Base-by-base conservation (phyloP, 2,888 invertebrate species). In the Chironomus riparius region DNA sequence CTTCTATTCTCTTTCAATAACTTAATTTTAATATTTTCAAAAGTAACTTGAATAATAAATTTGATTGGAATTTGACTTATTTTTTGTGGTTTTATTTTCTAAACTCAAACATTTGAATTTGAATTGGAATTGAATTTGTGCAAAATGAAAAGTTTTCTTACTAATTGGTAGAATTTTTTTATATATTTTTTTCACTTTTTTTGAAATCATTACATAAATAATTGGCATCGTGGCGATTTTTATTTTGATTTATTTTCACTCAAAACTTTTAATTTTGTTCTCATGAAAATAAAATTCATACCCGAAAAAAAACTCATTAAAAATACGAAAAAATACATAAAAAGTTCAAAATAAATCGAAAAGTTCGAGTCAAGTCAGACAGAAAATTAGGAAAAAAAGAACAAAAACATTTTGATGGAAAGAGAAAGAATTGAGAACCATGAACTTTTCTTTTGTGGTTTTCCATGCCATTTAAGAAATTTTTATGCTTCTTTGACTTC, bases 361-460 rank as follows among this genome's bases (percentile, higher is more conserved):
- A 71, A 56, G 50, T 71, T 71, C 22, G 71, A 71, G 56, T 71
- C 71, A 71, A 71, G 71, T 71, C 71, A 71, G 71, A 71, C 71
- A 38, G 56, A 56, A 56, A 56, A 56, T 56, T 56, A 56, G 56
- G 18, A 56, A 56, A 56, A 18, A 56, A 5, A 7, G 6, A 50
- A 4, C 38, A 7, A 38, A 38, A 38, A 38, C 6, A 28, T 5
- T 1, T 38, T 10, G 10, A 38, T 38, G 38, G 38, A 38, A 38
- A 38, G 28, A 28, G 28, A 28, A 28, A 28, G 28, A 28, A 15
- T 50, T 50, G n/a, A 50, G 13, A 15, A 15, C 4, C 50, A 13
- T 50, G 13, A 50, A 2, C n/a, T 56, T 56, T 56, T 56, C 15
- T n/a, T 56, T 56, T 56, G 56, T 56, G 56, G 56, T n/a, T 56